Evolutionary conservation across 2,113 vertebrate genomes (phyloP).

Genomic region (Genyomyrus donnyi): DNA sequence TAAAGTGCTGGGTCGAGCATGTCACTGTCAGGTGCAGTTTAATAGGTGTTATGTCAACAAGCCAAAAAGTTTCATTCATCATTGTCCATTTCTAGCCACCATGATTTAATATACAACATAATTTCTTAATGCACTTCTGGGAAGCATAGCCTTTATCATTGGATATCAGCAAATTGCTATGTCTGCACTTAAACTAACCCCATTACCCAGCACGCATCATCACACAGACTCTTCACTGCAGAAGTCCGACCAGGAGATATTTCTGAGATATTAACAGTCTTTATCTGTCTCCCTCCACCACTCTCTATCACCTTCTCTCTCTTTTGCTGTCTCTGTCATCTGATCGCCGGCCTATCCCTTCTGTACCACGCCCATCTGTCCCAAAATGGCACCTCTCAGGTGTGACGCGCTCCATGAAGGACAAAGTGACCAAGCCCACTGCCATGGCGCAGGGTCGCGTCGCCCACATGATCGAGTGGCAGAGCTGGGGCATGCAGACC

Average conservation of each 20-base stretch:
- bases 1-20: not conserved
- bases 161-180: not conserved
- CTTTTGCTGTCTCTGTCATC: constrained; percentile 26
- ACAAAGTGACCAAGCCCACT: constrained; percentile 93
- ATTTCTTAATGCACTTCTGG: constrained; percentile 44
- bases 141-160: constrained; percentile 30
- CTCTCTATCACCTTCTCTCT: constrained; percentile 19
- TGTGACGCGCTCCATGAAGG: constrained; percentile 88
- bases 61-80: constrained; percentile 51
- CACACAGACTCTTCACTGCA: not conserved
- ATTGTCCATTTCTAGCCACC: constrained; percentile 42
- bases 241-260: not conserved
- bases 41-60: constrained; percentile 49
- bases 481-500: constrained; percentile 83
- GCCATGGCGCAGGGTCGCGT: constrained; percentile 91
- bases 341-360: not conserved
- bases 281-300: constrained; percentile 5
- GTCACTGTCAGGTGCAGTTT: constrained; percentile 29
- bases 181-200: not conserved
- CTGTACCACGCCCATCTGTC: not conserved
- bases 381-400: constrained; percentile 51
- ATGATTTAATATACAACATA: constrained; percentile 49
- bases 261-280: not conserved
- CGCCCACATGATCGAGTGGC: constrained; percentile 98
- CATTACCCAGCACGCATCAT: constrained; percentile 16